Base-by-base conservation (phyloP, 2,888 invertebrate genomes). In the Silvanus unidentatus region DNA sequence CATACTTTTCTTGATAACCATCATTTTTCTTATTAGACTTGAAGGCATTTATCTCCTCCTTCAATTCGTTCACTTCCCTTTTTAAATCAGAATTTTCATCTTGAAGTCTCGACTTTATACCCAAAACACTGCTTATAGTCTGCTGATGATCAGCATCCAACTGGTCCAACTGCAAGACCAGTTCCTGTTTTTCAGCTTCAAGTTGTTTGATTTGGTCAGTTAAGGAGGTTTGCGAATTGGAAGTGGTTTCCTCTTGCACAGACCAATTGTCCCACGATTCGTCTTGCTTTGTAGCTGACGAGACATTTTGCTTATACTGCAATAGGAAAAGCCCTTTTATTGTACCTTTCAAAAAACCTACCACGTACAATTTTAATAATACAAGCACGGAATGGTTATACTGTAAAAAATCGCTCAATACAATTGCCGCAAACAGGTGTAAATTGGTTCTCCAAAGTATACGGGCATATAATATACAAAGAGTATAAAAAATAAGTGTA, bases 31-130 rank as follows among this genome's bases (percentile, higher is more conserved):
- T 8, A 22, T 22, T 22, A n/a, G n/a, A 22, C 22, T 22, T 5
- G 22, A 22, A 22, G 22, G 8, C 3, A 5, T 8, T 22, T 22
- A 81, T 80, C 61, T 82, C 79, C 58, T 77, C 75, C 57, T 75
- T 72, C 1, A 83, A 67, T 32, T 75, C 72, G 1, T 63, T 61
- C 11, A 80, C 60, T 64, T 78, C 77, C 37, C 73, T 74, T 34
- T 66, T 65, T 15, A 76, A 54, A 5, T 59, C 54, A 11, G 57
- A 55, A 39, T 72, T 66, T 13, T 67, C 64, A 9, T 66, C 60
- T 35, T 68, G 68, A n/a, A 73, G 45, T 45, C 66, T 59, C 41
- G 68, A 66, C 50, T 65, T 68, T 22, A 71, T 59, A 10, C 51
- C 54, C 8, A 72, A 60, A 32, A 73, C 53, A 49, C 70, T 64